phyloP scores from a whole-genome alignment of 2,797 vertebrate species.

The Salmo trutta region DNA sequence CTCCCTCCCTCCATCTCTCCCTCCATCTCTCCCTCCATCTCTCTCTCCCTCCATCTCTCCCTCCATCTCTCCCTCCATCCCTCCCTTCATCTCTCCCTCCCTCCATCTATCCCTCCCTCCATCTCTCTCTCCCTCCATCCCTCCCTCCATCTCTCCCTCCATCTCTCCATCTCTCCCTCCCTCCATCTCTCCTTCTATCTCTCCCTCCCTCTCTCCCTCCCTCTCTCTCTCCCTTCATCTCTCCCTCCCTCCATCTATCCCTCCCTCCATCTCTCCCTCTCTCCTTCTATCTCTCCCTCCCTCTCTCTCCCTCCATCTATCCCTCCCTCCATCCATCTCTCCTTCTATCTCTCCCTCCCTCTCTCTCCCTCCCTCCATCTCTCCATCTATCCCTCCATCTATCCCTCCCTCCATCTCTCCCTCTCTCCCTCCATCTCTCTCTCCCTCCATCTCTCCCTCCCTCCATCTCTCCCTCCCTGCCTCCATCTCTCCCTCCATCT shows the following conservation, averaged over 20 bases:
- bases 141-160: background rate
- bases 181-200: no score
- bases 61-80: background rate
- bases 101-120: no score
- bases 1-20: no score
- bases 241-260: no score
- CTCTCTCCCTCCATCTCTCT: no score
- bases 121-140: background rate
- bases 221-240: background rate
- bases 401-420: rapidly evolving
- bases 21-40: background rate
- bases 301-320: no score
- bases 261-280: no score
- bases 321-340: background rate
- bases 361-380: no score
- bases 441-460: no score
- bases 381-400: no score
- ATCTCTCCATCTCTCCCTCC: background rate
- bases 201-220: background rate
- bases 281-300: no score
- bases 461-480: no score
- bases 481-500: rapidly evolving
- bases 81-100: background rate
- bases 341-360: background rate
- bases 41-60: background rate